Percentiles rank a stretch among this genome's conserved stretches.
phyloP scores from a whole-genome alignment of 2,888 invertebrate genomes.

The Halictus quadricinctus region DNA sequence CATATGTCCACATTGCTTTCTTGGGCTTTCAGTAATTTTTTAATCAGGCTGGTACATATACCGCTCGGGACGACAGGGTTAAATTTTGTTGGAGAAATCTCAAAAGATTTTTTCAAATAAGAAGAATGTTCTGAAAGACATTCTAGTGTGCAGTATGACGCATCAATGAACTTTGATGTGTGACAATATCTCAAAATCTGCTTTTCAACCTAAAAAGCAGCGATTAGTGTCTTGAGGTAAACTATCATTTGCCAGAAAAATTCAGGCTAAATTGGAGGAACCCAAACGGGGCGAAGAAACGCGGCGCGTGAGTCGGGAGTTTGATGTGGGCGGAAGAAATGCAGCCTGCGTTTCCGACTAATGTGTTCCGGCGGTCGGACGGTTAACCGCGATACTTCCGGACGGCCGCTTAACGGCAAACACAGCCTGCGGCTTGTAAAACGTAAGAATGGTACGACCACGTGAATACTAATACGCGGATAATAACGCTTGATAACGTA shows the following conservation, averaged over 20 bases:
- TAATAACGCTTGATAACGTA: conserved; percentile 52
- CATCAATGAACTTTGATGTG: not conserved
- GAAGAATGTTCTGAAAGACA: too few relatives aligned
- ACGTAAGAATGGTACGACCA: conserved; percentile 42
- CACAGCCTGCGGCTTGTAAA: conserved; percentile 20
- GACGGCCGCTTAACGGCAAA: conserved; percentile 1
- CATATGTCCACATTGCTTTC: too few relatives aligned
- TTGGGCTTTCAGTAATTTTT: too few relatives aligned
- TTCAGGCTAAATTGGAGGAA: not conserved
- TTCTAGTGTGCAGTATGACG: too few relatives aligned
- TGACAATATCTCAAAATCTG: not conserved
- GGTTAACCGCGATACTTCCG: conserved; percentile 14
- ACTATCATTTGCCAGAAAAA: not conserved
- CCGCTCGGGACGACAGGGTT: too few relatives aligned
- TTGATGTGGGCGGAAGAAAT: not conserved
- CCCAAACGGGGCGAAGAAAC: too few relatives aligned
- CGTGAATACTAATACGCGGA: conserved; percentile 55
- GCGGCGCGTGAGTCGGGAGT: not conserved
- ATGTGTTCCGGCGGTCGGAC: not conserved
- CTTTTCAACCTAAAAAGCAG: not conserved
- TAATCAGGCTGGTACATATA: too few relatives aligned
- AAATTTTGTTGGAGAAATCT: too few relatives aligned
- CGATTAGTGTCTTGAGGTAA: not conserved
- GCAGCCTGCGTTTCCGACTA: not conserved
- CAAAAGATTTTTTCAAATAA: too few relatives aligned